Conservation (phyloP, 1,140 invertebrate species). For the Pachypsylla venusta region DNA sequence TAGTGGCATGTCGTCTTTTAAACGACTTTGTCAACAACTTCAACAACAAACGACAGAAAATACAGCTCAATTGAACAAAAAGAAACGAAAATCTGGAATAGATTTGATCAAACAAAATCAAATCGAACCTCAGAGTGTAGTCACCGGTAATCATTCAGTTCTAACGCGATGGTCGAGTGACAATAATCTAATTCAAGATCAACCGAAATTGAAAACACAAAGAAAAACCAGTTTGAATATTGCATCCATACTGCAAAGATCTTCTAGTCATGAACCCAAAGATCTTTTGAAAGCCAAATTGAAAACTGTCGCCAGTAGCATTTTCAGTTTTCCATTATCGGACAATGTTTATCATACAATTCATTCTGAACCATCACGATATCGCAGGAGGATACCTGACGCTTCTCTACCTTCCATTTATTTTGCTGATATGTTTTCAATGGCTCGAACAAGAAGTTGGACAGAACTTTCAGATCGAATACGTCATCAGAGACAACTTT, state of each 20-base stretch:
- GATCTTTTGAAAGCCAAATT: slow-evolving; percentile 1
- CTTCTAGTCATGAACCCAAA: not conserved
- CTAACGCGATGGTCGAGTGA: slow-evolving; percentile 8
- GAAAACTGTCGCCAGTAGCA: not conserved
- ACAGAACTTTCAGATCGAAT: not conserved
- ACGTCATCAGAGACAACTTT: not conserved
- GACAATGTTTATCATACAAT: slow-evolving; percentile 4
- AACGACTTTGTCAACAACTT: not conserved
- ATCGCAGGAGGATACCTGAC: not conserved
- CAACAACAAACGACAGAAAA: not conserved
- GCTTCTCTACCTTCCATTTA: not conserved
- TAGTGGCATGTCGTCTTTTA: not conserved
- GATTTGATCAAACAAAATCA: slow-evolving; percentile 1
- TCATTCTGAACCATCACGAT: not conserved
- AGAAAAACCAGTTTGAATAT: not conserved
- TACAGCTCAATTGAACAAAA: not conserved
- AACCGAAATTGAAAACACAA: slow-evolving; percentile 5
- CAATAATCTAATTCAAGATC: slow-evolving; percentile 2
- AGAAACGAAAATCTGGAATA: not conserved
- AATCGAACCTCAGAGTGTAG: not conserved
- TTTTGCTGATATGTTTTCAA: not conserved
- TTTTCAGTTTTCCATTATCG: not conserved
- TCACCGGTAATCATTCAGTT: not conserved
- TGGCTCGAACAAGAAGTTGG: not conserved
- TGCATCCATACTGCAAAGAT: not conserved